A percentile compares a stretch with the other conserved stretches of the same genome.
Evolutionary conservation across 2,113 vertebrate species (phyloP).

Genomic region (Gorsachius goisagi): DNA sequence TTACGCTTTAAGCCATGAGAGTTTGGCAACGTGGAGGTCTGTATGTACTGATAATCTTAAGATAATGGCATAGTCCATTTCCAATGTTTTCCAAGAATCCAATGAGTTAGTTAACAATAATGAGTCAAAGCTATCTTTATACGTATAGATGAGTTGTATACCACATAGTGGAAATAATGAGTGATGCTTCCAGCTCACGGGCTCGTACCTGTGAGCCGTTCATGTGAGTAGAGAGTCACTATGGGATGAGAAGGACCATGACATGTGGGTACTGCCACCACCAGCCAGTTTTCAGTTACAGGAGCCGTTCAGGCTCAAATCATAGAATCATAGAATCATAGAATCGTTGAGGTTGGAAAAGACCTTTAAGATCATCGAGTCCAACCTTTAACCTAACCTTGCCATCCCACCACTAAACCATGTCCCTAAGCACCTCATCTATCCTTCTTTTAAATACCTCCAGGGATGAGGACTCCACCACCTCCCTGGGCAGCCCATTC

Average conservation of each 20-base stretch:
- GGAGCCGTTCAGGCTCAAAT: neutral
- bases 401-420: no score
- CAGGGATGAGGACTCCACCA: no score
- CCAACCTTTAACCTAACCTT: no score
- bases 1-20: neutral
- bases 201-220: neutral
- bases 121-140: neutral
- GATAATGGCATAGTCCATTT: neutral
- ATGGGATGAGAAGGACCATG: neutral
- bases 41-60: neutral
- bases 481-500: no score
- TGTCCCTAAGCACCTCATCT: no score
- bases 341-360: no score
- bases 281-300: neutral
- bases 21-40: neutral
- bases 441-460: no score
- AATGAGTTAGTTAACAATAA: neutral
- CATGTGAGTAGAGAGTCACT: neutral
- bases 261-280: rapidly evolving
- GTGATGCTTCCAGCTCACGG: neutral
- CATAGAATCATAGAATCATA: no score
- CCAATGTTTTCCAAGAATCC: neutral
- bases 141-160: neutral
- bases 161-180: rapidly evolving
- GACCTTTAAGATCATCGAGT: no score